Percentiles rank a stretch among this genome's conserved stretches.
Conservation (phyloP, 2,113 vertebrate genomes). For the Calonectris borealis region DNA sequence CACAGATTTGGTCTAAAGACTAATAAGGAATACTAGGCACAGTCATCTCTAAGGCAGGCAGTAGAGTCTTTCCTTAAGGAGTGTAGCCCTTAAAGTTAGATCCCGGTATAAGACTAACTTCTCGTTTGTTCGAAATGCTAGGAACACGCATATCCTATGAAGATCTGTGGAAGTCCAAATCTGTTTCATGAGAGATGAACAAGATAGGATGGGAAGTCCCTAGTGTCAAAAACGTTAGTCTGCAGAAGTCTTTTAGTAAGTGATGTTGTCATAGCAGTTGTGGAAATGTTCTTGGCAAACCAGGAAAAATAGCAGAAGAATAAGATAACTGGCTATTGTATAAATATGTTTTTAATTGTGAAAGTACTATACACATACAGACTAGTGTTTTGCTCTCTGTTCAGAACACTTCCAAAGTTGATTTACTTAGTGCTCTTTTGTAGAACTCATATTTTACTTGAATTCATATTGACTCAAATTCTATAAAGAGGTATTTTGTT, state of each 20-base stretch:
- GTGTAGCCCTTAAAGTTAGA: rapidly evolving
- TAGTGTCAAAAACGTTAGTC: not conserved
- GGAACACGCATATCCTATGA: rapidly evolving
- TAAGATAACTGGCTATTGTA: rapidly evolving
- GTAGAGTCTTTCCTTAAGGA: not conserved
- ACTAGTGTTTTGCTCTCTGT: rapidly evolving
- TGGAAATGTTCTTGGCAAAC: not conserved
- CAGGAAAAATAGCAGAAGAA: not conserved
- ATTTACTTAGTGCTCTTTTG: not conserved
- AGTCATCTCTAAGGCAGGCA: not conserved
- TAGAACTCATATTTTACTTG: not conserved
- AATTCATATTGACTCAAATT: not conserved
- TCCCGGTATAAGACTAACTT: not conserved
- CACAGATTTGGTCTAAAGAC: rapidly evolving
- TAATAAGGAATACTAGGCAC: not conserved
- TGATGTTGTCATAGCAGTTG: not conserved
- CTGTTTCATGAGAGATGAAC: not conserved
- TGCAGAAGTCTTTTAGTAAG: not conserved
- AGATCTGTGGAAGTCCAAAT: not conserved
- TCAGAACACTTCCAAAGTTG: not conserved
- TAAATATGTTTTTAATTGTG: not conserved
- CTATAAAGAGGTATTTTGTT: no score
- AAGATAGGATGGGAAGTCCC: not conserved
- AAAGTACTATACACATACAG: not conserved
- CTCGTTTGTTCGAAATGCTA: not conserved